These are phyloP conservation scores for Embidobia sp. DNA, from an alignment of 2,888 invertebrate genomes.

Conservation along the genomic window DNA sequence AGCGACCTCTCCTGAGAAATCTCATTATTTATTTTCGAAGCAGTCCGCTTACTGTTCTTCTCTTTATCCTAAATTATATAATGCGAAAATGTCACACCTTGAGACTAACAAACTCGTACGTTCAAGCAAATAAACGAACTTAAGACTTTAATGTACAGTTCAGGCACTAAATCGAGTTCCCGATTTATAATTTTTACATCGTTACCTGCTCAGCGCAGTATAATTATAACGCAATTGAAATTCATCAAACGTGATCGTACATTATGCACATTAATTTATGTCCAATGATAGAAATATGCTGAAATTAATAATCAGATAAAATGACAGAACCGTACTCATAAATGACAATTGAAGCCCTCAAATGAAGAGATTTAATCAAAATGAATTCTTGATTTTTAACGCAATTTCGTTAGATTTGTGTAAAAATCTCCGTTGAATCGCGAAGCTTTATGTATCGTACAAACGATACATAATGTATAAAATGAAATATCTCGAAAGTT, in stretches of 20 bases:
- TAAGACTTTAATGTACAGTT: no score
- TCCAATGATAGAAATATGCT: conserved; percentile 13
- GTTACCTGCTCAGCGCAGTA: not conserved
- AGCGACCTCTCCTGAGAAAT: conserved; percentile 25
- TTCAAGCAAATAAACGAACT: no score
- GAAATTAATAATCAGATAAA: conserved; percentile 24
- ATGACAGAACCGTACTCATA: not conserved
- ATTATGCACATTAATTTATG: conserved; percentile 9
- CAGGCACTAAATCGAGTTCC: no score
- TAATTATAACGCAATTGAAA: conserved; percentile 5
- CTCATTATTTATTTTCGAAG: conserved; percentile 35
- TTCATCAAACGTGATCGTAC: not conserved
- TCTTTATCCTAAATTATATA: conserved; percentile 26
- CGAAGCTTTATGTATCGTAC: conserved; percentile 37
- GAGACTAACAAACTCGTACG: not conserved
- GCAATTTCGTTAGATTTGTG: conserved; percentile 22
- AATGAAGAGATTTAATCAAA: conserved; percentile 3
- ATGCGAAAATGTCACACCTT: not conserved
- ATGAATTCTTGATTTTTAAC: conserved; percentile 22
- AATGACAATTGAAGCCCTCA: conserved; percentile 12
- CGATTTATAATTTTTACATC: not conserved
- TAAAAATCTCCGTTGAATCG: conserved; percentile 13
- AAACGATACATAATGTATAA: conserved; percentile 56
- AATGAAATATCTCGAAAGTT: conserved; percentile 40
- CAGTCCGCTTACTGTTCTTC: conserved; percentile 11